Evolutionary conservation across 2,888 invertebrate genomes (phyloP), one percentile per base, ranked within the genome.

Genomic region (Sicus ferrugineus): DNA sequence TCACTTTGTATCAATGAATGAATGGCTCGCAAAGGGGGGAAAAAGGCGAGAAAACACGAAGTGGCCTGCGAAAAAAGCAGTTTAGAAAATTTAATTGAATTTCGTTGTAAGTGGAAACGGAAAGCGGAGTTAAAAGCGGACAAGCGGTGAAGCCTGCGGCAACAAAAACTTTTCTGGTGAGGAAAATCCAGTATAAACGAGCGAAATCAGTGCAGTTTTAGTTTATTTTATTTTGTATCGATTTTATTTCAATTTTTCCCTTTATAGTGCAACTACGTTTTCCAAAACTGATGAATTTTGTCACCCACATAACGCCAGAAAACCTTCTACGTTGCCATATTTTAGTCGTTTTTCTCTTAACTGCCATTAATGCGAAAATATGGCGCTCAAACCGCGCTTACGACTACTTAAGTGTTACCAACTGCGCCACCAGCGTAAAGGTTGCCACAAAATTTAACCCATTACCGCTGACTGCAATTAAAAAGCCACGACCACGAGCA

Each of bases 61-160:
- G 7, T 30, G 28, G 56, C 3, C 16, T n/a, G 26, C 56, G 30
- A 56, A 56, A 56, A n/a, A 30, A 30, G 26, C 30, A 28, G 56
- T 56, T 56, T 56, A 56, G 56, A 56, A 56, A 56, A 28, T 56
- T 56, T 56, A 56, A 56, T 56, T 56, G 56, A 56, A 56, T 56
- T 56, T 56, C 28, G 26, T 28, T 16, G 42, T 42, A 42, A n/a
- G 28, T 30, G 16, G 1, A 16, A 56, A 7, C n/a, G 42, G 1
- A n/a, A 42, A 42, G n/a, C n/a, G 42, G n/a, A 30, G 56, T n/a
- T n/a, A 30, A 56, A 16, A 30, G 42, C 14, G 16, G 28, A 30
- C 26, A 26, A 56, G 2, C 6, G 11, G 11, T 9, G 28, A 26
- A 3, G 9, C n/a, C n/a, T n/a, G n/a, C n/a, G n/a, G n/a, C n/a